A percentile compares a stretch with the other conserved stretches of the same genome.
Evolutionary conservation across 2,888 invertebrate species (phyloP).

Genomic region (Nebria brevicollis): DNA sequence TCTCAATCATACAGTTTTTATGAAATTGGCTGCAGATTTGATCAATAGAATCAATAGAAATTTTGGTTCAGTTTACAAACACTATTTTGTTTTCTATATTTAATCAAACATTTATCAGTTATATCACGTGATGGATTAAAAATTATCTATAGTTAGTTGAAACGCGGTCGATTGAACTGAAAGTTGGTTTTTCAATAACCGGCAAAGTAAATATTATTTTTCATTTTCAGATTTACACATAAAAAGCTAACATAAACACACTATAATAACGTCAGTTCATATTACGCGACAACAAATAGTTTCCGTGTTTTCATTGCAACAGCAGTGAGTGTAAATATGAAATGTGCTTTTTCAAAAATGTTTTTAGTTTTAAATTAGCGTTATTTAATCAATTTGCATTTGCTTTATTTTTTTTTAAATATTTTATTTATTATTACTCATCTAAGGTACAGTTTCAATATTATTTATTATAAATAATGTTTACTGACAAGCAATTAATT

Average conservation of each 20-base stretch:
- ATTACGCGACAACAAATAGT: slow-evolving; percentile 2
- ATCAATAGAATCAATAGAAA: neutral
- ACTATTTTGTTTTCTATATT: neutral
- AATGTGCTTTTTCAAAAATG: no score
- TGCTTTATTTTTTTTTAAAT: neutral
- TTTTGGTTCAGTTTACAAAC: neutral
- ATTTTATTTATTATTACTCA: neutral
- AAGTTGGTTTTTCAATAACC: neutral
- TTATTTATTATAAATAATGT: no score
- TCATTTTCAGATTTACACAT: slow-evolving; percentile 5
- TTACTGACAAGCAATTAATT: no score
- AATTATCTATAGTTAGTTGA: neutral
- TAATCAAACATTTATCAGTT: neutral
- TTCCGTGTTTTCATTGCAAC: slow-evolving; percentile 8
- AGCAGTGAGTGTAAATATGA: neutral
- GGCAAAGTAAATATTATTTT: slow-evolving; percentile 7
- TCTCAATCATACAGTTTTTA: neutral
- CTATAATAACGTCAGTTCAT: neutral
- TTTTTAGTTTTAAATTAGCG: neutral
- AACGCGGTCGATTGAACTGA: neutral
- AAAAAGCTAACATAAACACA: no score
- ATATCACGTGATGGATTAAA: neutral
- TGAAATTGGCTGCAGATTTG: neutral
- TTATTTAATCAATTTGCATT: neutral
- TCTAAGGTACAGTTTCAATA: no score